Evolutionary conservation across 2,797 vertebrate genomes (phyloP).

Genomic region (Mallotus villosus): DNA sequence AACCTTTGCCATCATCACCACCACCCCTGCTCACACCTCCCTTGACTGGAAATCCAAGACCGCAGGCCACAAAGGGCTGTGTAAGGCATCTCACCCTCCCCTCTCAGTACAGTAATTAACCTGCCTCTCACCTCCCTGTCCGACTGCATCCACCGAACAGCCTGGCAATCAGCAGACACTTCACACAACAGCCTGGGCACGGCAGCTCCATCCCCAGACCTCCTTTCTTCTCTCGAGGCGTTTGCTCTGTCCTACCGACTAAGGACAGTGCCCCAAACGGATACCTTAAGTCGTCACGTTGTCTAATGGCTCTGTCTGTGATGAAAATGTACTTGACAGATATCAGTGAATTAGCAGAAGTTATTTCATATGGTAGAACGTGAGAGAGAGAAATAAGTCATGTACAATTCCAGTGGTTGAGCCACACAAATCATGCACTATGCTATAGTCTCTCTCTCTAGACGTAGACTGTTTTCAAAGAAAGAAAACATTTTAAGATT

Average conservation of each 20-base stretch:
- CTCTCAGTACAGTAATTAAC: conserved; percentile 77
- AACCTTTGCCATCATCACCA: conserved; percentile 25
- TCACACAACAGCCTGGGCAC: conserved; percentile 68
- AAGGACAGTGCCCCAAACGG: conserved; percentile 32
- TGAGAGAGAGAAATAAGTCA: conserved; percentile 32
- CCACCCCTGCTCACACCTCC: conserved; percentile 55
- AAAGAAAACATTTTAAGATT: conserved; percentile 70
- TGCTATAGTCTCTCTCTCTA: conserved; percentile 40
- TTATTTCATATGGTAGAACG: conserved; percentile 66
- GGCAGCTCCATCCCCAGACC: conserved; percentile 57
- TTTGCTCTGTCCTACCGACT: conserved; percentile 56
- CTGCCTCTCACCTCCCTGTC: conserved; percentile 73
- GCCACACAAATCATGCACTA: conserved; percentile 65
- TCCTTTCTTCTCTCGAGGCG: conserved; percentile 61
- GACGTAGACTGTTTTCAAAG: conserved; percentile 56
- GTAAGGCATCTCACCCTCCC: conserved; percentile 71
- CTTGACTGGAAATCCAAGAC: conserved; percentile 63
- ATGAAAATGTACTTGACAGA: conserved; percentile 55
- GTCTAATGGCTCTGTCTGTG: conserved; percentile 50
- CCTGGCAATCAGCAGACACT: conserved; percentile 70
- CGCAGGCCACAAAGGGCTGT: conserved; percentile 62
- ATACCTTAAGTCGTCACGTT: conserved; percentile 53
- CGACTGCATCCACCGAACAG: conserved; percentile 65
- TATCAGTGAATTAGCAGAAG: conserved; percentile 61
- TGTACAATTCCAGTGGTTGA: conserved; percentile 48